Conservation (phyloP, 2,113 vertebrate species). For the Oreochromis aureus region DNA sequence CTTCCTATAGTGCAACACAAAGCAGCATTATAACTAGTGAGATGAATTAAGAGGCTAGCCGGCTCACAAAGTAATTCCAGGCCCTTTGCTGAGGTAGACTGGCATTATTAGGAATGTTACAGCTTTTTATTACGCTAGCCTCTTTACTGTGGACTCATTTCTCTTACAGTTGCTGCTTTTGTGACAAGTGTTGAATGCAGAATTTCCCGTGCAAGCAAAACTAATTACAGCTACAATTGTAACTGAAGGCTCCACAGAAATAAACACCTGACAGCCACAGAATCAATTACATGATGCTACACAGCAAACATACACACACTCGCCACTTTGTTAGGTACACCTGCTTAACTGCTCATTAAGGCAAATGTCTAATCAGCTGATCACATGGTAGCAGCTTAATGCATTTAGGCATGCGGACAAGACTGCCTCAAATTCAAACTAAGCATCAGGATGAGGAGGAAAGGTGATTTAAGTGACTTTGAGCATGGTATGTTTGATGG, state of each 20-base stretch:
- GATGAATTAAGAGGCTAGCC: not conserved
- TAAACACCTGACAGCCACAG: not conserved
- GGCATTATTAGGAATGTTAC: not conserved
- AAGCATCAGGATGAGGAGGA: not conserved
- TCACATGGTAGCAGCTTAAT: not conserved
- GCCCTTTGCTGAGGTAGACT: not conserved
- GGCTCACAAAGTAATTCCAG: not conserved
- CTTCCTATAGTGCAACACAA: not conserved
- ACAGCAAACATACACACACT: not conserved
- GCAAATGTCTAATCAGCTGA: not conserved
- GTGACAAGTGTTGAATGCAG: not conserved
- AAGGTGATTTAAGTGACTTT: not conserved
- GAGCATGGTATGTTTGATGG: not conserved
- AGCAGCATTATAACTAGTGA: not conserved
- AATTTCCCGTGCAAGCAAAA: not conserved
- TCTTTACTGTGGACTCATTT: not conserved
- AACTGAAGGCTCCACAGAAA: not conserved
- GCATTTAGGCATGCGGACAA: not conserved
- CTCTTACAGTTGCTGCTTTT: not conserved
- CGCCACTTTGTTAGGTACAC: not conserved
- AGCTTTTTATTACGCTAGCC: not conserved
- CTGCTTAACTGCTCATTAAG: not conserved
- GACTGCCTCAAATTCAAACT: not conserved
- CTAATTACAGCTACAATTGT: slow-evolving; percentile 3
- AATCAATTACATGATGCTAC: not conserved